Conservation (phyloP, 1,140 invertebrate species). For the Bombus haemorrhoidalis region DNA sequence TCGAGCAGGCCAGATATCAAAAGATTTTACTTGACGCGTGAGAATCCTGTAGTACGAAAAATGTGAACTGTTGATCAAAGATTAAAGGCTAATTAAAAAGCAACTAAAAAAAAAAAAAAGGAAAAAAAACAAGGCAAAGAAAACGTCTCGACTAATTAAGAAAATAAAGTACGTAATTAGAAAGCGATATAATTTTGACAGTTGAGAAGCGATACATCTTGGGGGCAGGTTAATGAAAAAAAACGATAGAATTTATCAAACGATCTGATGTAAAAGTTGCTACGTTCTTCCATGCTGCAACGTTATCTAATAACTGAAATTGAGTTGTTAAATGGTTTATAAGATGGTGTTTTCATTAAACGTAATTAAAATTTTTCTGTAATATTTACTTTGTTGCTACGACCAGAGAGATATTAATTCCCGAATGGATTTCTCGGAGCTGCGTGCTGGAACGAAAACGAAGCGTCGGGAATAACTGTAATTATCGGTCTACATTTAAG, state of each 20-base stretch:
- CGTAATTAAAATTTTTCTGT: neutral
- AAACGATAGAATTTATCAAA: neutral
- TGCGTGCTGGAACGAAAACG: neutral
- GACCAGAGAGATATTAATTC: neutral
- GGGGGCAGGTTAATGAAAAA: neutral
- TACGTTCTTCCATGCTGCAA: neutral
- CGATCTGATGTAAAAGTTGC: too few relatives aligned
- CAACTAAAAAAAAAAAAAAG: too few relatives aligned
- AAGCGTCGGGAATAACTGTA: neutral
- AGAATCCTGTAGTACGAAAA: too few relatives aligned
- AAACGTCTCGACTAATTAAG: neutral
- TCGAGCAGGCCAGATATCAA: too few relatives aligned
- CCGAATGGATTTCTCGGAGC: neutral
- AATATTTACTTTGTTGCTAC: neutral
- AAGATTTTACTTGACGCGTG: too few relatives aligned
- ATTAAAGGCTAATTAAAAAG: too few relatives aligned
- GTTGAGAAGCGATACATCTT: neutral
- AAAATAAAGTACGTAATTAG: too few relatives aligned
- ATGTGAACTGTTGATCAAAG: too few relatives aligned
- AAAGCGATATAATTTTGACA: neutral
- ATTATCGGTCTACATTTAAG: constrained; percentile 17
- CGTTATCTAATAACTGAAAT: neutral
- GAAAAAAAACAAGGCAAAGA: too few relatives aligned
- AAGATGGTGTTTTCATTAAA: neutral
- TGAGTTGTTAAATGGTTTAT: neutral